Evolutionary conservation across 2,113 vertebrate genomes (phyloP), one percentile per base, ranked within the genome.

Genomic region (Otocyon megalotis): DNA sequence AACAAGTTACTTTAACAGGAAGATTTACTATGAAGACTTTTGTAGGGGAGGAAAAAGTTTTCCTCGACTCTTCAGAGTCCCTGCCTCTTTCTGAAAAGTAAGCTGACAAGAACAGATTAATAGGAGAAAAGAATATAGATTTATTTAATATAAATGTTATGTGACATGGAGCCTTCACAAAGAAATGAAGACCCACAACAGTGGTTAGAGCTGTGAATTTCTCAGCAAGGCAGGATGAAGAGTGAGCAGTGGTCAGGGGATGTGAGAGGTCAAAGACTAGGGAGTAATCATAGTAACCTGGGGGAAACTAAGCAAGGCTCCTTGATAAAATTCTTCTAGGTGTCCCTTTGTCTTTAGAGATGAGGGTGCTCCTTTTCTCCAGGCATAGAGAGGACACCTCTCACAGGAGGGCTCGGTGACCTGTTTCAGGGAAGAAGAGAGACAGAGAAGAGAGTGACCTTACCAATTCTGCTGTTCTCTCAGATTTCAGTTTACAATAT

Each of bases 161-260:
- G 4, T 76, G 60, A 58, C 60, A 16, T 2, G 37, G 85, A n/a
- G 0, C 5, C 77, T 50, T 84, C 69, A 10, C 30, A 60, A 53
- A 69, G 28, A 88, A 72, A 30, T 48, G 17, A 96, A 65, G 76
- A 63, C 48, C 17, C 1, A 20, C 89, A 11, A 4, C 37, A 15
- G 24, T 26, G 19, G 32, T 19, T 53, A 63, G 58, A 35, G 12
- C 35, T 17, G 22, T 0, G 2, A 24, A 56, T 72, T 63, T 56
- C 48, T 88, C 35, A 83, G 35, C 17, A 0, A 32, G 30, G 50
- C 7, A 3, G 35, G 50, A 22, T 77, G 50, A 74, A 28, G 32
- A 13, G 37, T 5, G 26, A 20, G 5, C 20, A 0, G 35, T 3
- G 0, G 0, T 37, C 54, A 35, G 69, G 77, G 50, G 32, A 32